Evolutionary conservation across 2,113 vertebrate genomes (phyloP).

Genomic region (Hippoglossus stenolepis): DNA sequence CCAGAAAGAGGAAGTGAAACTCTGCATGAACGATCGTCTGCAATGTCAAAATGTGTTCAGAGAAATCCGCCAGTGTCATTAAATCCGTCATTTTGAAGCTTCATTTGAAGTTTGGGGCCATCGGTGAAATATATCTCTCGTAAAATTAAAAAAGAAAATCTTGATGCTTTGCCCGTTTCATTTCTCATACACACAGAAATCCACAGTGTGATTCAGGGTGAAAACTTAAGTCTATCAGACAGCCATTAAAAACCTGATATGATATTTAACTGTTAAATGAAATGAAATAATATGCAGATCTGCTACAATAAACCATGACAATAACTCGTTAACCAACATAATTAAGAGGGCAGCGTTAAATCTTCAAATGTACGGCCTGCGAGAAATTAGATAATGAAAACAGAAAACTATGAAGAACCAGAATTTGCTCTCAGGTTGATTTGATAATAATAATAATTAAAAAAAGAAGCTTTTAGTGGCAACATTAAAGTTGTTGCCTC

Average conservation of each 20-base stretch:
- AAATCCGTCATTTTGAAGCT: background rate
- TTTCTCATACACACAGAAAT: background rate
- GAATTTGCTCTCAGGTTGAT: background rate
- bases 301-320: constrained; percentile 19
- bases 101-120: too few relatives aligned
- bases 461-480: background rate
- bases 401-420: constrained; percentile 3
- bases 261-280: constrained; percentile 4
- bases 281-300: background rate
- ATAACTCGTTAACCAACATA: background rate
- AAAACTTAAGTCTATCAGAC: constrained; percentile 8
- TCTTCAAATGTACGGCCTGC: constrained; percentile 6
- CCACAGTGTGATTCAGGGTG: background rate
- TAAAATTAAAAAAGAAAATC: too few relatives aligned
- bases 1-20: background rate
- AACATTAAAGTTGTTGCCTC: background rate
- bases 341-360: constrained; percentile 9
- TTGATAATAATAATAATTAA: background rate
- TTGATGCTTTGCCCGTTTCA: too few relatives aligned
- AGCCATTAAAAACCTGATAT: constrained; percentile 3
- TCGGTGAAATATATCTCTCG: too few relatives aligned
- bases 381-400: constrained; percentile 26
- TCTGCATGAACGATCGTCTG: background rate
- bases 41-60: background rate
- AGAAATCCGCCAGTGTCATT: background rate